Evolutionary conservation across 2,113 vertebrate genomes (phyloP).

Genomic region (Bubalus kerabau): DNA sequence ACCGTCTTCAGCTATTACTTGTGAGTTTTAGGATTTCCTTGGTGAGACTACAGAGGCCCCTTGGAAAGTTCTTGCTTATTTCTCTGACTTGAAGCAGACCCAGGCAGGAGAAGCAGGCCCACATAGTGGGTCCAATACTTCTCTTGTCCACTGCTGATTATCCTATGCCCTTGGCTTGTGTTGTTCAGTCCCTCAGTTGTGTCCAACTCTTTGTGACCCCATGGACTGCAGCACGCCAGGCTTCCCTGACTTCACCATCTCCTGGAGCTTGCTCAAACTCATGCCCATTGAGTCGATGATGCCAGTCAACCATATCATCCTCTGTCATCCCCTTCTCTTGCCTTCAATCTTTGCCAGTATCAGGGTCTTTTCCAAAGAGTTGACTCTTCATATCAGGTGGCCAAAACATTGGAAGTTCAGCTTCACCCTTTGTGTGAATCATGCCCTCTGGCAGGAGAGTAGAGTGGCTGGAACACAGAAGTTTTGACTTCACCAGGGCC

Average conservation of each 20-base stretch:
- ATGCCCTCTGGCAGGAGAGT: background rate
- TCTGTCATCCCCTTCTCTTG: background rate
- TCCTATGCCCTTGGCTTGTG: background rate
- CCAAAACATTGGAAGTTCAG: background rate
- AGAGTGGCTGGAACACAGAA: background rate
- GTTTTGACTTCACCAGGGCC: background rate
- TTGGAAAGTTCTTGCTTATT: background rate
- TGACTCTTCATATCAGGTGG: background rate
- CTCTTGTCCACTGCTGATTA: background rate
- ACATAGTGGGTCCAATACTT: fast-evolving
- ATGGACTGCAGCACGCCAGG: background rate
- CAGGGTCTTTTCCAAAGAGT: background rate
- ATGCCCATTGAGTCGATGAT: background rate
- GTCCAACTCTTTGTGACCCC: background rate
- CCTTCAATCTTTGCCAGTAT: background rate
- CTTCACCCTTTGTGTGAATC: background rate
- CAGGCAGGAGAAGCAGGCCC: background rate
- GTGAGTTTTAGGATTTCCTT: background rate
- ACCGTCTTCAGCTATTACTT: background rate
- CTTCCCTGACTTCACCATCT: background rate
- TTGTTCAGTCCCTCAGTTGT: background rate
- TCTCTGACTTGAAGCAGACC: background rate
- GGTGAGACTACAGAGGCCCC: background rate
- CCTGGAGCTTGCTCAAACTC: background rate
- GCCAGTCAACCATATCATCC: background rate